A percentile compares a stretch with the other conserved stretches of the same genome.
Conservation (phyloP, 2,797 vertebrate genomes). For the Gastrophryne carolinensis region DNA sequence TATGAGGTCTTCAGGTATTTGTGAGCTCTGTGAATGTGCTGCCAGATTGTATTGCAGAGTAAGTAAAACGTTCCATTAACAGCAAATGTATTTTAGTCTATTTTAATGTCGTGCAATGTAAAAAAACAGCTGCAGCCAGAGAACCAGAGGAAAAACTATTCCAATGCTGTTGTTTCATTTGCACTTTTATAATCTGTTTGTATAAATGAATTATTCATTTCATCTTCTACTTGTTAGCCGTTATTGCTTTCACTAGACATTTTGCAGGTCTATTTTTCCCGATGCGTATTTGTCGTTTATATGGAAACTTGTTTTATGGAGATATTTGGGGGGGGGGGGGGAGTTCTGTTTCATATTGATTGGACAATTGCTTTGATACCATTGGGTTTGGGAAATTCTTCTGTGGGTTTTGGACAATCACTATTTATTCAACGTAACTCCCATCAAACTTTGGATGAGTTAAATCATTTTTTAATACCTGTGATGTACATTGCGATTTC, state of each 20-base stretch:
- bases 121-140: background rate
- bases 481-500: no score
- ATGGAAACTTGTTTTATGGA: no score
- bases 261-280: no score
- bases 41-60: slow-evolving; percentile 14
- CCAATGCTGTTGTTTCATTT: background rate
- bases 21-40: background rate
- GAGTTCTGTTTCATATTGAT: no score
- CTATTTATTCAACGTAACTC: no score
- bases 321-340: no score
- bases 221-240: background rate
- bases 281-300: no score
- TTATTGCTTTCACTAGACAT: background rate
- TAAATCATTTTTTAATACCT: no score
- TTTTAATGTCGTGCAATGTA: slow-evolving; percentile 6
- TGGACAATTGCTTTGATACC: no score
- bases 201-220: background rate
- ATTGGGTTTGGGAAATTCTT: no score
- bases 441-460: no score
- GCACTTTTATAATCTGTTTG: background rate
- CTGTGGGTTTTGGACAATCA: no score
- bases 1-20: slow-evolving; percentile 4
- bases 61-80: slow-evolving; percentile 5
- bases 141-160: background rate
- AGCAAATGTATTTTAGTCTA: background rate